Percentiles rank a stretch among this genome's conserved stretches.
phyloP scores from a whole-genome alignment of 2,888 invertebrate species.

The Trissolcus brochymenae region DNA sequence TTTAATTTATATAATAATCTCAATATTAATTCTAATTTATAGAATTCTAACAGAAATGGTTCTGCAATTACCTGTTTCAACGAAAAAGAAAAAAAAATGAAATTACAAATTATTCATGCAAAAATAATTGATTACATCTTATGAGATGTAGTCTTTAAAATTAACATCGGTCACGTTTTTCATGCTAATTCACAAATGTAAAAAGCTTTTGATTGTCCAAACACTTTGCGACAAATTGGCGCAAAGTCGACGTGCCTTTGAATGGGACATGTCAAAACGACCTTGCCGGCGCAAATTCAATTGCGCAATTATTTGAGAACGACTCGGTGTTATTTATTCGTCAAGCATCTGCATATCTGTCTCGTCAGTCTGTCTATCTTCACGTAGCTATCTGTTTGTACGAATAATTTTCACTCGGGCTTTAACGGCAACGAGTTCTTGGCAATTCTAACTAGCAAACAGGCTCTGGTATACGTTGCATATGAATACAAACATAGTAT shows the following conservation, averaged over 20 bases:
- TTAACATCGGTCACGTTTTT: background rate
- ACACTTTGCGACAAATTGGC: conserved; percentile 26
- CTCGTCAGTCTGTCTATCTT: conserved; percentile 24
- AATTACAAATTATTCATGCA: too few species aligned
- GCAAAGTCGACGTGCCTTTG: conserved; percentile 23
- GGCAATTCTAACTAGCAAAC: conserved; percentile 30
- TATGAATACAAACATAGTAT: conserved; percentile 12
- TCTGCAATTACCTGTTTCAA: too few species aligned
- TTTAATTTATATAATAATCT: too few species aligned
- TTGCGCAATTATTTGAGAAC: conserved; percentile 29
- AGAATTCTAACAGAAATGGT: too few species aligned
- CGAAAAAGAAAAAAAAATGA: too few species aligned
- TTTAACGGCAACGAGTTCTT: conserved; percentile 21
- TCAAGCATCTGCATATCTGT: conserved; percentile 25
- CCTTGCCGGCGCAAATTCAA: conserved; percentile 19
- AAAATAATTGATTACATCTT: too few species aligned
- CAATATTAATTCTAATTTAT: too few species aligned
- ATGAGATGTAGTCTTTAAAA: too few species aligned
- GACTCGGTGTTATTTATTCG: conserved; percentile 25
- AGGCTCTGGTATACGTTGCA: conserved; percentile 4
- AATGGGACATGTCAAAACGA: conserved; percentile 11
- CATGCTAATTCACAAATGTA: conserved; percentile 15
- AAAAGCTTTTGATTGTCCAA: conserved; percentile 13
- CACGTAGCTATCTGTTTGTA: conserved; percentile 29
- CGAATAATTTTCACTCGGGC: conserved; percentile 22